A percentile compares a stretch with the other conserved stretches of the same genome.
phyloP scores from a whole-genome alignment of 2,113 vertebrate genomes.

The Haliaeetus leucogaster region DNA sequence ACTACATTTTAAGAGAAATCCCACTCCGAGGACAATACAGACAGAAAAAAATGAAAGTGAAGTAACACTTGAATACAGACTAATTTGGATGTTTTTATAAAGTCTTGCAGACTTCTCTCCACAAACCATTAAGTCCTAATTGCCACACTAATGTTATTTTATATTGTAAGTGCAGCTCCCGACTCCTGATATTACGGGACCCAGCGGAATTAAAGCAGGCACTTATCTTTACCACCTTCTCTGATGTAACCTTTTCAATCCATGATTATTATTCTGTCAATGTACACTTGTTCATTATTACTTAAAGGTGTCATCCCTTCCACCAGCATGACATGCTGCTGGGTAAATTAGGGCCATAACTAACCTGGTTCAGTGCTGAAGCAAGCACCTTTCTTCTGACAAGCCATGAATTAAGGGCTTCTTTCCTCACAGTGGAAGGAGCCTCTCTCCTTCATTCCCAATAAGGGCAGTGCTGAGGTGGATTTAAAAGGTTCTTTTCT shows the following conservation, averaged over 20 bases:
- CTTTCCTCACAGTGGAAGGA: background rate
- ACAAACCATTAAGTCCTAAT: constrained; percentile 64
- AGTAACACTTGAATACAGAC: constrained; percentile 1
- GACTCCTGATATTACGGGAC: constrained; percentile 11
- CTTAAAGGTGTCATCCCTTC: constrained; percentile 17
- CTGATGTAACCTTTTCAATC: constrained; percentile 53
- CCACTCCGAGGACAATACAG: background rate
- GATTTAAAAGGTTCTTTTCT: constrained; percentile 17
- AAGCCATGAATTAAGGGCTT: constrained; percentile 38
- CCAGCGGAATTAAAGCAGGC: constrained; percentile 41
- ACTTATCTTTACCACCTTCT: constrained; percentile 42
- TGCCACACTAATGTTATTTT: constrained; percentile 67
- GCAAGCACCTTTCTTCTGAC: constrained; percentile 43
- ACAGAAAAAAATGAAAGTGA: background rate
- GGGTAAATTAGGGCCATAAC: constrained; percentile 58
- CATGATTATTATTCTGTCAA: constrained; percentile 49
- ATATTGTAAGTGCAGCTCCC: constrained; percentile 31
- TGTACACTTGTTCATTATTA: background rate
- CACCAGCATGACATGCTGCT: background rate
- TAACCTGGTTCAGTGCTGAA: constrained; percentile 47
- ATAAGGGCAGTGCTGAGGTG: background rate
- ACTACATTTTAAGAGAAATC: background rate
- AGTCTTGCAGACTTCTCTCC: constrained; percentile 39
- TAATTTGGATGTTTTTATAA: constrained; percentile 55
- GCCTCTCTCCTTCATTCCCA: background rate